A percentile compares a stretch with the other conserved stretches of the same genome.
phyloP scores from a whole-genome alignment of 1,140 invertebrate genomes.

The Mizuhopecten yessoensis region DNA sequence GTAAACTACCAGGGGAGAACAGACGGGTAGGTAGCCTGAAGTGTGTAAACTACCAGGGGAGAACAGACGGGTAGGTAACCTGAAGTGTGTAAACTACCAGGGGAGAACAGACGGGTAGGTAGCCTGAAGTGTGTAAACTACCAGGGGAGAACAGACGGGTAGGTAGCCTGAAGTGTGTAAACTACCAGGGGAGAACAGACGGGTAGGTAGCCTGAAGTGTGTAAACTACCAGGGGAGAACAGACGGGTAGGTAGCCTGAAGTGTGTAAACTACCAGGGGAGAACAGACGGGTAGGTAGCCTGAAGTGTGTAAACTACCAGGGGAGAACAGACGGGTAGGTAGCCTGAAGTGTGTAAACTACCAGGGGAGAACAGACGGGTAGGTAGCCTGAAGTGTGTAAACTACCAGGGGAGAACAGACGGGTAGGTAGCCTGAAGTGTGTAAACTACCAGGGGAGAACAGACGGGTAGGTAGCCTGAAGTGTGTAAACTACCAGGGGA shows the following conservation, averaged over 20 bases:
- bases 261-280: slow-evolving; percentile 84
- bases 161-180: slow-evolving; percentile 81
- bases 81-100: slow-evolving; percentile 74
- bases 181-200: slow-evolving; percentile 72
- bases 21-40: slow-evolving; percentile 67
- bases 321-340: too few relatives aligned
- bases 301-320: too few relatives aligned
- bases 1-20: slow-evolving; percentile 81
- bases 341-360: too few relatives aligned
- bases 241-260: slow-evolving; percentile 70
- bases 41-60: slow-evolving; percentile 74
- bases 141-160: too few relatives aligned
- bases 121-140: too few relatives aligned
- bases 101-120: too few relatives aligned
- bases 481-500: slow-evolving; percentile 83
- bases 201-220: slow-evolving; percentile 85
- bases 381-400: too few relatives aligned
- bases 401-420: too few relatives aligned
- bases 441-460: too few relatives aligned
- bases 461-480: slow-evolving; percentile 57
- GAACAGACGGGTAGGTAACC: not conserved
- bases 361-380: too few relatives aligned
- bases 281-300: slow-evolving; percentile 70
- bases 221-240: slow-evolving; percentile 81
- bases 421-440: too few relatives aligned